phyloP scores from a whole-genome alignment of 1,140 invertebrate species.

The Drosophila prosaltans region DNA sequence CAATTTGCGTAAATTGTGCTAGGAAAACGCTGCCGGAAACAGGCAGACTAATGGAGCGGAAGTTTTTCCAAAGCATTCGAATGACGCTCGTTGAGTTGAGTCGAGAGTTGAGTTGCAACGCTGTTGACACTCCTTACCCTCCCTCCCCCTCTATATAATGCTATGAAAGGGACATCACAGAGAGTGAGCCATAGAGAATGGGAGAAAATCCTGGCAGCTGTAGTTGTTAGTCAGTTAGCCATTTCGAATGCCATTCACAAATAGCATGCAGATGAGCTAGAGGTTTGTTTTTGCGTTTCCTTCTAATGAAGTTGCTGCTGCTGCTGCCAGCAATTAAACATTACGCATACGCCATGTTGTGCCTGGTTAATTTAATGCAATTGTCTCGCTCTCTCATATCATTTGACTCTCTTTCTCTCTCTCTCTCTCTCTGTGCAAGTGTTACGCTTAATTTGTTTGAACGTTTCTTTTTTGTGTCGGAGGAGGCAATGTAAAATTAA shows the following conservation, averaged over 20 bases:
- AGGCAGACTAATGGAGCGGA: constrained; percentile 80
- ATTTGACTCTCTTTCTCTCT: constrained; percentile 5
- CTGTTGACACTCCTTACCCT: constrained; percentile 24
- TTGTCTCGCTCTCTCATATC: constrained; percentile 49
- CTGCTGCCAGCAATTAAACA: constrained; percentile 76
- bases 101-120: constrained; percentile 10
- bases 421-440: constrained; percentile 22
- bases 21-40: constrained; percentile 80
- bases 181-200: no score
- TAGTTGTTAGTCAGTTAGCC: constrained; percentile 56
- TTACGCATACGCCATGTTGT: constrained; percentile 71
- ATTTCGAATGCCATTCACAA: constrained; percentile 67
- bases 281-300: constrained; percentile 22
- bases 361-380: constrained; percentile 74
- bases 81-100: constrained; percentile 53
- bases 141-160: constrained; percentile 15
- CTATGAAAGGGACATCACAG: constrained; percentile 9
- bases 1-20: constrained; percentile 82
- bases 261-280: constrained; percentile 70
- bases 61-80: constrained; percentile 81
- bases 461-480: constrained; percentile 36
- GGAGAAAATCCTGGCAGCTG: constrained; percentile 26
- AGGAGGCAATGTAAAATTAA: constrained; percentile 67
- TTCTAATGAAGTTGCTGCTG: constrained; percentile 74
- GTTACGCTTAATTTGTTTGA: constrained; percentile 77